phyloP scores from a whole-genome alignment of 1,140 invertebrate species.

The Pseudobourletiella spinata region DNA sequence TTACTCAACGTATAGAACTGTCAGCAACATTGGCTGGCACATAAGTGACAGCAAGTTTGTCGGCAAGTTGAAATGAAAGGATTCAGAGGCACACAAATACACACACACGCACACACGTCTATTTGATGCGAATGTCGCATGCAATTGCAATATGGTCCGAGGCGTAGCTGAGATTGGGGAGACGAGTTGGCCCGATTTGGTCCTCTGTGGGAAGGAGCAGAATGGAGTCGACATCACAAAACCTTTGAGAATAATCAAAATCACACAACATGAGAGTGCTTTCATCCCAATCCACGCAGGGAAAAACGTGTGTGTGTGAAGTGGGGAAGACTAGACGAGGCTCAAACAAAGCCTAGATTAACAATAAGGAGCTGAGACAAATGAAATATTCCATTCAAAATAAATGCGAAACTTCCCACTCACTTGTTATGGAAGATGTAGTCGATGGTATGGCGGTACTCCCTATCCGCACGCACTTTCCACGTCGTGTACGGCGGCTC shows the following conservation, averaged over 20 bases:
- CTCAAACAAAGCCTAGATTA: no score
- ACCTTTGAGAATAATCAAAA: constrained; percentile 4
- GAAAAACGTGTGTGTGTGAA: not conserved
- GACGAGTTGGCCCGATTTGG: constrained; percentile 55
- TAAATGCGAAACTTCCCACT: constrained; percentile 8
- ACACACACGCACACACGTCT: not conserved
- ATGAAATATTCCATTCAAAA: no score
- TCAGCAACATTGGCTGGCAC: no score
- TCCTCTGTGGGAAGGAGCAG: constrained; percentile 56
- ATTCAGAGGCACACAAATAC: not conserved
- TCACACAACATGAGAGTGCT: not conserved
- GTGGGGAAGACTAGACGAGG: not conserved
- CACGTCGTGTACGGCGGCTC: constrained; percentile 68
- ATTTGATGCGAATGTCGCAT: constrained; percentile 50
- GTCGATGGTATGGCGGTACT: constrained; percentile 65
- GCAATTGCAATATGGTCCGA: constrained; percentile 72
- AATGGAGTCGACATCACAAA: constrained; percentile 51
- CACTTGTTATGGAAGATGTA: constrained; percentile 62
- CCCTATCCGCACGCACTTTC: constrained; percentile 63
- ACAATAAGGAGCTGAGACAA: no score
- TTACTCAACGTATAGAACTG: no score
- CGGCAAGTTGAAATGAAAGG: not conserved
- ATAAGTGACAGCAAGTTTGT: no score
- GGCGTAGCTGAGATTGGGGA: constrained; percentile 61
- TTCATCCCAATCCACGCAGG: not conserved